Evolutionary conservation across 2,888 invertebrate genomes (phyloP).

Genomic region (Idaea aversata): DNA sequence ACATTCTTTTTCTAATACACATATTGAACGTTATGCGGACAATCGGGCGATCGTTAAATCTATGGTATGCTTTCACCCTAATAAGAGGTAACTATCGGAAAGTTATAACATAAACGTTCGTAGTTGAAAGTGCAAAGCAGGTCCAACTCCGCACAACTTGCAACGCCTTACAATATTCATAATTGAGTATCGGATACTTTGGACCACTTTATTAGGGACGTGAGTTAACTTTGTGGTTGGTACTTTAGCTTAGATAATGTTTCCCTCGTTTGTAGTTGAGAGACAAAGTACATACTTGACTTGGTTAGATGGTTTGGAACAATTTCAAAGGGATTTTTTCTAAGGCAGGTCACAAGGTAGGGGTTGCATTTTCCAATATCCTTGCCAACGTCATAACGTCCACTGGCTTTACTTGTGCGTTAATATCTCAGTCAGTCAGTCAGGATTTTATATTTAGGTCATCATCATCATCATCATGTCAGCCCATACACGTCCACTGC

Average conservation of each 20-base stretch:
- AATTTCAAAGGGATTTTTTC: too few relatives aligned
- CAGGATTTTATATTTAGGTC: too few relatives aligned
- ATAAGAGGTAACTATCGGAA: slow-evolving; percentile 11
- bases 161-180: slow-evolving; percentile 20
- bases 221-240: neutral
- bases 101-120: slow-evolving; percentile 14
- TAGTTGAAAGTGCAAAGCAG: slow-evolving; percentile 21
- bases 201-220: slow-evolving; percentile 8
- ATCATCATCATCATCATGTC: too few relatives aligned
- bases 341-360: too few relatives aligned
- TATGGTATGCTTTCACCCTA: neutral
- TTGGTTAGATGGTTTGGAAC: too few relatives aligned
- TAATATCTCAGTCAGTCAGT: too few relatives aligned
- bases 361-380: too few relatives aligned
- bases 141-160: slow-evolving; percentile 22
- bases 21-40: neutral
- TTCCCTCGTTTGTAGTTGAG: neutral
- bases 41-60: neutral
- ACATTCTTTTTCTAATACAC: too few relatives aligned
- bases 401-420: too few relatives aligned
- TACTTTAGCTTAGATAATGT: neutral
- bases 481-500: too few relatives aligned
- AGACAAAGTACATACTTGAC: too few relatives aligned
- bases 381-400: too few relatives aligned
- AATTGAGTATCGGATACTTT: slow-evolving; percentile 23